These are phyloP conservation scores for Heterodera carotae DNA, from an alignment of 1,140 invertebrate genomes.

Conservation along the genomic window DNA sequence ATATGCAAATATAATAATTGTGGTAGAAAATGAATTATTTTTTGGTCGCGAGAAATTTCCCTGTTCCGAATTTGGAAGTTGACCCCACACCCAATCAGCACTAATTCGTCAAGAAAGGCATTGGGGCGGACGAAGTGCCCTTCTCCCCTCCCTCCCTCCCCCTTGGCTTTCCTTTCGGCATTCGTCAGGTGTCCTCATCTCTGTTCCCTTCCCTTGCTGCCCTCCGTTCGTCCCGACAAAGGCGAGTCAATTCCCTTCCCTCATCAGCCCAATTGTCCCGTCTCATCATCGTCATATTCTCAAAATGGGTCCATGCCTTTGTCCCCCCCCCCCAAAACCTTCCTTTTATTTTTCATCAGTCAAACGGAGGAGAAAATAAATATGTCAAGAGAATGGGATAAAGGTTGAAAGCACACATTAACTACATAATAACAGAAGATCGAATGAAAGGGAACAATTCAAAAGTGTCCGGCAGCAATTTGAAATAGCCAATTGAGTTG, in stretches of 20 bases:
- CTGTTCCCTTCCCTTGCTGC: background rate
- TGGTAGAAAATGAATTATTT: too few relatives aligned
- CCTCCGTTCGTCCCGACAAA: background rate
- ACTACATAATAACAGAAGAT: too few relatives aligned
- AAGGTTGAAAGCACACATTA: too few relatives aligned
- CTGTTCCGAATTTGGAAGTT: background rate
- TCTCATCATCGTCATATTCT: background rate
- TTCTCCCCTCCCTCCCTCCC: too few relatives aligned
- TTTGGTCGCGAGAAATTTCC: too few relatives aligned
- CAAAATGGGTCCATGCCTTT: background rate
- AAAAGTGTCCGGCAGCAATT: too few relatives aligned
- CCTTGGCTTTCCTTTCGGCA: background rate
- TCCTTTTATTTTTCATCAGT: background rate
- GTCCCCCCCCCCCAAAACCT: background rate
- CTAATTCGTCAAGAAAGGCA: slow-evolving; percentile 3
- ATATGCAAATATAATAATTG: too few relatives aligned
- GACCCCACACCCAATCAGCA: background rate
- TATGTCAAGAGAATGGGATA: background rate
- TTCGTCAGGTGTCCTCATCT: background rate
- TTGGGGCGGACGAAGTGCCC: background rate
- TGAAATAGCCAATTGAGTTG: too few relatives aligned
- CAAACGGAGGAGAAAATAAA: background rate
- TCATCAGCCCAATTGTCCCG: background rate
- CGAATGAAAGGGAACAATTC: too few relatives aligned
- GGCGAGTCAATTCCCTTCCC: background rate